Conservation (phyloP, 2,113 vertebrate genomes). For the Ceyx margarethae region DNA sequence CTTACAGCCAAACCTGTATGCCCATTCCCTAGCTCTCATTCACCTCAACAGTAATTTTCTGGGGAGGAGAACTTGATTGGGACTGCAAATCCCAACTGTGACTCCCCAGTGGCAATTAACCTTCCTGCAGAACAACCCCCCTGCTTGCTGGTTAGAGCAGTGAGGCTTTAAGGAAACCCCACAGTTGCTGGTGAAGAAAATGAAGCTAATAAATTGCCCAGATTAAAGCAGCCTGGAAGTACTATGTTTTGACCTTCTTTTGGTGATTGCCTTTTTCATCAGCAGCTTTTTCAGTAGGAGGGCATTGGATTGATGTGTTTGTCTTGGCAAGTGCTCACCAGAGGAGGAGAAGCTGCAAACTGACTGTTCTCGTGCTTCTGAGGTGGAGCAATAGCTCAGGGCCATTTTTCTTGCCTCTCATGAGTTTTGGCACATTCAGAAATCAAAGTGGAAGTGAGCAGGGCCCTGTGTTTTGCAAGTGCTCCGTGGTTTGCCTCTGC, state of each 20-base stretch:
- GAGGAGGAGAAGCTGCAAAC: not conserved
- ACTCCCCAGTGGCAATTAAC: not conserved
- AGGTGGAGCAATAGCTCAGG: not conserved
- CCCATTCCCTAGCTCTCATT: not conserved
- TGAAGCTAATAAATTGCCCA: not conserved
- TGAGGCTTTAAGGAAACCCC: not conserved
- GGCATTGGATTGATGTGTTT: not conserved
- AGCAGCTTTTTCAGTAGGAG: not conserved
- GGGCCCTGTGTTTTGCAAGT: not conserved
- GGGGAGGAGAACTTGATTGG: not conserved
- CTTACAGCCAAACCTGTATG: not conserved
- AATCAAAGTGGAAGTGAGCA: not conserved
- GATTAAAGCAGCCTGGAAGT: not conserved
- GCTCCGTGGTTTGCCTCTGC: not conserved
- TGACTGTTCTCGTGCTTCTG: not conserved
- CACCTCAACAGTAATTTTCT: not conserved
- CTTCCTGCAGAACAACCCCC: not conserved
- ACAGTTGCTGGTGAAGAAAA: slow-evolving; percentile 1
- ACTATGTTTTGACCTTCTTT: slow-evolving; percentile 51
- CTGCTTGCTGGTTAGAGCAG: not conserved
- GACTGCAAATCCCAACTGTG: not conserved
- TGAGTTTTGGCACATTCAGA: not conserved
- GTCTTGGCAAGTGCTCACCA: not conserved
- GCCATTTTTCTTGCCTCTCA: not conserved
- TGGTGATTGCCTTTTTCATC: slow-evolving; percentile 28